These are phyloP conservation scores for Heteromyza rotundicornis DNA, from an alignment of 2,888 invertebrate species.

Conservation along the genomic window DNA sequence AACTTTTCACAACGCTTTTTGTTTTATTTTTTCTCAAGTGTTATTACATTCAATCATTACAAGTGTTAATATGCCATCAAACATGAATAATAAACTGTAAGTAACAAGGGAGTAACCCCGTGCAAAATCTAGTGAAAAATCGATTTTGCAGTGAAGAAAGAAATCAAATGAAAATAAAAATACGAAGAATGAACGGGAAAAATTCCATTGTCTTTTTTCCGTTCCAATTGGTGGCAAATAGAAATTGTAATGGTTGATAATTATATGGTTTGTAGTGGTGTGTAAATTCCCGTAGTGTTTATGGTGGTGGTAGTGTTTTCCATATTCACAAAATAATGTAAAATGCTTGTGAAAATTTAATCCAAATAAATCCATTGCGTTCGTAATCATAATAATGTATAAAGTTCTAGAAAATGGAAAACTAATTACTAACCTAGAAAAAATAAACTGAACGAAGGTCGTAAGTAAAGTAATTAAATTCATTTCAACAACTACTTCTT, in stretches of 20 bases:
- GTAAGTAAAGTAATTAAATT: slow-evolving; percentile 33
- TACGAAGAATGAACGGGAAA: slow-evolving; percentile 39
- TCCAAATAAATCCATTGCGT: too few species aligned
- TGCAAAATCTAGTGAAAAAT: slow-evolving; percentile 38
- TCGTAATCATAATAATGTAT: too few species aligned
- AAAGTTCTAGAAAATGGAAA: too few species aligned
- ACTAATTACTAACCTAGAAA: too few species aligned
- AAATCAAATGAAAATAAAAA: slow-evolving; percentile 26
- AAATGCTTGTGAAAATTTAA: too few species aligned
- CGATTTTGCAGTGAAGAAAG: slow-evolving; percentile 60
- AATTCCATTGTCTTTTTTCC: neutral
- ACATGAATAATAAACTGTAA: slow-evolving; percentile 63
- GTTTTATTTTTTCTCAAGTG: slow-evolving; percentile 40
- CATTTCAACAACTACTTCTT: slow-evolving; percentile 30
- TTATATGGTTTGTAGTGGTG: slow-evolving; percentile 9
- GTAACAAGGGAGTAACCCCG: slow-evolving; percentile 45
- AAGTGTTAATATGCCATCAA: slow-evolving; percentile 61
- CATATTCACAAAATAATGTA: too few species aligned
- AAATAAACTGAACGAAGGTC: too few species aligned
- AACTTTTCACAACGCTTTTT: slow-evolving; percentile 32
- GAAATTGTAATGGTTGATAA: slow-evolving; percentile 9
- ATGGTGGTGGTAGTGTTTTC: slow-evolving; percentile 3
- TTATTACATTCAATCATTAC: slow-evolving; percentile 53
- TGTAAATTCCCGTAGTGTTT: too few species aligned
- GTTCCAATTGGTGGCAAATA: slow-evolving; percentile 26